Evolutionary conservation across 2,888 invertebrate genomes (phyloP), one percentile per base, ranked within the genome.

Genomic region (Mechanitis mazaeus): DNA sequence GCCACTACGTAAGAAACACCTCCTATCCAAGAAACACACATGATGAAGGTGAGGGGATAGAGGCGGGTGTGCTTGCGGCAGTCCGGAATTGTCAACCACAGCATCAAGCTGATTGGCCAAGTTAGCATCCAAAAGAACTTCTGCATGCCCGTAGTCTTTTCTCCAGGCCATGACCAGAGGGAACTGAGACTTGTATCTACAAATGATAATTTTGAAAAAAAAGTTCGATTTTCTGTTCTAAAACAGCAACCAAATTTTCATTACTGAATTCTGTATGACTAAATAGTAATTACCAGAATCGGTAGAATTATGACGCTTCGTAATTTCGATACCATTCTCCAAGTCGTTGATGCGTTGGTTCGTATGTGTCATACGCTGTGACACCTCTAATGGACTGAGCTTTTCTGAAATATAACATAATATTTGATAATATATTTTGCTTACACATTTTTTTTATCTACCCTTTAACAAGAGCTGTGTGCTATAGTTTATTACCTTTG

Each of bases 21-120:
- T 0, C 94, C 95, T 66, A 97, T 95, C 96, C 96, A 97, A 0
- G 93, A 84, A 61, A 96, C 92, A 75, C 96, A 95, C 93, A 96
- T 94, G 7, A 92, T 62, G 76, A 97, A 96, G 0, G 96, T 95
- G 0, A 94, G 67, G 0, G 93, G 90, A 72, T 92, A 95, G 33
- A 94, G 84, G 28, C 85, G 86, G 0, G 89, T 91, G 65, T 87
- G 85, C 60, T 92, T 92, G 47, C 93, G 89, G 75, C 94, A 94
- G 84, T 97, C 95, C 0, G 97, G 97, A 54, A 95, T 93, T 0
- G 95, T 95, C 35, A 94, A 67, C 80, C 93, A 93, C 4, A 96
- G 91, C 1, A 93, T 45, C 45, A 95, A 86, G 54, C 94, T 93
- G 61, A 95, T 93, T 0, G 97, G 97, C 93, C 95, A 94, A 7